phyloP scores from a whole-genome alignment of 1,140 invertebrate genomes.

The Drosophila bifasciata region DNA sequence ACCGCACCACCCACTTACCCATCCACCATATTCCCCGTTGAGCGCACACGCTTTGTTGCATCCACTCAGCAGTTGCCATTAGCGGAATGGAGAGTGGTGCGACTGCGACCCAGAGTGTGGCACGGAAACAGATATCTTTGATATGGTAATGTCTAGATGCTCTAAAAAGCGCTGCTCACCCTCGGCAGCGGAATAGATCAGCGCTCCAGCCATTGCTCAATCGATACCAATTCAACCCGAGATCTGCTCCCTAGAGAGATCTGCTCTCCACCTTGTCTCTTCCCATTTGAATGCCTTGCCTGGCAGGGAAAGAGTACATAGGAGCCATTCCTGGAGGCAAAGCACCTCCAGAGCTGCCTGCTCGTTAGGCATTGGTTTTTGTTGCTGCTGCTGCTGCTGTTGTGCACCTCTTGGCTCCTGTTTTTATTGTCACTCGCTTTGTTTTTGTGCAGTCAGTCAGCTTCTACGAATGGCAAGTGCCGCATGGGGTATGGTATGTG shows the following conservation, averaged over 20 bases:
- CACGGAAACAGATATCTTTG: conserved; percentile 20
- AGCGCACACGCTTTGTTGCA: conserved; percentile 72
- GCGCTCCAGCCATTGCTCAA: background rate
- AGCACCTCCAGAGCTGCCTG: conserved; percentile 2
- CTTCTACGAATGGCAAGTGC: conserved; percentile 48
- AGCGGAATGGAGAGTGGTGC: conserved; percentile 37
- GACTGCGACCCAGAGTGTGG: conserved; percentile 11
- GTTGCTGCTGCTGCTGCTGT: conserved; percentile 3
- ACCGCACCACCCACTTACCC: background rate
- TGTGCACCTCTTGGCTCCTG: conserved; percentile 1
- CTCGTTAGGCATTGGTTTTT: conserved; percentile 53
- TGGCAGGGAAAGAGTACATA: conserved; percentile 2
- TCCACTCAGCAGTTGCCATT: conserved; percentile 76
- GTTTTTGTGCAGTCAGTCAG: conserved; percentile 69
- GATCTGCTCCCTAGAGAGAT: no score
- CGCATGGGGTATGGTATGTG: conserved; percentile 3
- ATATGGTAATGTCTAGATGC: conserved; percentile 38
- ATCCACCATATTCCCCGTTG: conserved; percentile 3
- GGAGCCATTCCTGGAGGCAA: conserved; percentile 3
- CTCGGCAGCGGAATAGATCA: conserved; percentile 4
- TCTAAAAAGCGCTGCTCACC: conserved; percentile 11
- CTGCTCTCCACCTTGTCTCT: no score
- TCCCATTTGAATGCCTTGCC: no score
- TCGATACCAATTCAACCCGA: no score
- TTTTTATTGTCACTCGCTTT: conserved; percentile 59